Conservation (phyloP, 1,140 invertebrate species). For the Heliothis subflexa region DNA sequence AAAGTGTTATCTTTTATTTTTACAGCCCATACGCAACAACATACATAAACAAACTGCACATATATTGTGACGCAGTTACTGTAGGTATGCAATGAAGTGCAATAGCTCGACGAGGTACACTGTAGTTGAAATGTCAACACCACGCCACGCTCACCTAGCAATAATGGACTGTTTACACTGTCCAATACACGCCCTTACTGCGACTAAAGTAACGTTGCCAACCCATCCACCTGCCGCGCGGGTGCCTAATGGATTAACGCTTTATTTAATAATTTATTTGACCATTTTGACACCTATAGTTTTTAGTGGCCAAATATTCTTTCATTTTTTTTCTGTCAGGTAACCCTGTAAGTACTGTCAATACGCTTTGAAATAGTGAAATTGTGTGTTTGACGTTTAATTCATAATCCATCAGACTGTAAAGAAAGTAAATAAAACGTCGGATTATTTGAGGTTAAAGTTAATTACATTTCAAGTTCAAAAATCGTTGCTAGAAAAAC, state of each 20-base stretch:
- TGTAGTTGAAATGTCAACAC: slow-evolving; percentile 48
- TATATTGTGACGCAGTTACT: not conserved
- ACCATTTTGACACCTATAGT: slow-evolving; percentile 15
- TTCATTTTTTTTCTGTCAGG: not conserved
- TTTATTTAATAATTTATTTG: slow-evolving; percentile 25
- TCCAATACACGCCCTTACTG: slow-evolving; percentile 34
- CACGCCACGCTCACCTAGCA: slow-evolving; percentile 32
- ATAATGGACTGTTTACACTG: slow-evolving; percentile 45
- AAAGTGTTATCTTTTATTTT: too few species aligned
- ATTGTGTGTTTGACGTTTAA: slow-evolving; percentile 22
- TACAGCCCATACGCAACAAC: too few species aligned
- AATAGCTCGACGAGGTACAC: slow-evolving; percentile 24
- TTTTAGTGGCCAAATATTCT: slow-evolving; percentile 17
- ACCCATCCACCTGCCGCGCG: slow-evolving; percentile 19
- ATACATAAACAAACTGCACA: too few species aligned
- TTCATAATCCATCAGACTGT: not conserved
- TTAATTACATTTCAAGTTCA: not conserved
- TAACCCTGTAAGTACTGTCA: not conserved
- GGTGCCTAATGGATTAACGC: slow-evolving; percentile 29
- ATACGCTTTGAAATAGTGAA: slow-evolving; percentile 8
- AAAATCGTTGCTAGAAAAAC: not conserved
- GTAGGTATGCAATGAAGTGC: slow-evolving; percentile 26
- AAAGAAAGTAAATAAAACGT: slow-evolving; percentile 1
- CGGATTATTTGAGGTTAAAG: slow-evolving; percentile 4
- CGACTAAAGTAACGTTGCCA: slow-evolving; percentile 9